Conservation (phyloP, 2,797 vertebrate genomes). For the Malurus splendens region DNA sequence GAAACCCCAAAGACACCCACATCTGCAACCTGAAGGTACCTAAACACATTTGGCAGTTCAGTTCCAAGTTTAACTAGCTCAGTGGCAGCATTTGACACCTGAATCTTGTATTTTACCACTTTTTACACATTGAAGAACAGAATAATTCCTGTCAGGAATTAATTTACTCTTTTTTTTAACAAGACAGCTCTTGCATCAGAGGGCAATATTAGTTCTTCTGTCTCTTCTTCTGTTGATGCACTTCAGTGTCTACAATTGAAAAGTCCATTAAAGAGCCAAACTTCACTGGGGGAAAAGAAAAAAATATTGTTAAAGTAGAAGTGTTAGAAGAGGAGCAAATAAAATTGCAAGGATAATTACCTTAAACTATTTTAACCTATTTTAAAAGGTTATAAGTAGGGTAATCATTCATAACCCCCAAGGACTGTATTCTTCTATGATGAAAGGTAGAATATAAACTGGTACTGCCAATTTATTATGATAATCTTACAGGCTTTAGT, state of each 20-base stretch:
- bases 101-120: not conserved
- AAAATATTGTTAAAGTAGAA: not conserved
- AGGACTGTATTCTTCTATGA: not conserved
- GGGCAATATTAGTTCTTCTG: not conserved
- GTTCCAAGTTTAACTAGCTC: not conserved
- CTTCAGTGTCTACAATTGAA: not conserved
- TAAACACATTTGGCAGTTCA: not conserved
- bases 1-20: not conserved
- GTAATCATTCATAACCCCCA: not conserved
- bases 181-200: not conserved
- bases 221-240: not conserved
- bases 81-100: not conserved
- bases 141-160: not conserved
- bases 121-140: not conserved
- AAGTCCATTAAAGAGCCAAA: not conserved
- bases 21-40: not conserved
- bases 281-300: not conserved
- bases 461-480: not conserved
- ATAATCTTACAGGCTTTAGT: not conserved
- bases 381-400: slow-evolving; percentile 32
- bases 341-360: not conserved
- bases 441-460: not conserved
- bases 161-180: not conserved
- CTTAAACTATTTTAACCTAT: not conserved
- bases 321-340: not conserved